Evolutionary conservation across 92 coral and sea anemone genomes (phyloP), one percentile per base, ranked within the genome.

Genomic region (Hydrozoanthus gracilis): DNA sequence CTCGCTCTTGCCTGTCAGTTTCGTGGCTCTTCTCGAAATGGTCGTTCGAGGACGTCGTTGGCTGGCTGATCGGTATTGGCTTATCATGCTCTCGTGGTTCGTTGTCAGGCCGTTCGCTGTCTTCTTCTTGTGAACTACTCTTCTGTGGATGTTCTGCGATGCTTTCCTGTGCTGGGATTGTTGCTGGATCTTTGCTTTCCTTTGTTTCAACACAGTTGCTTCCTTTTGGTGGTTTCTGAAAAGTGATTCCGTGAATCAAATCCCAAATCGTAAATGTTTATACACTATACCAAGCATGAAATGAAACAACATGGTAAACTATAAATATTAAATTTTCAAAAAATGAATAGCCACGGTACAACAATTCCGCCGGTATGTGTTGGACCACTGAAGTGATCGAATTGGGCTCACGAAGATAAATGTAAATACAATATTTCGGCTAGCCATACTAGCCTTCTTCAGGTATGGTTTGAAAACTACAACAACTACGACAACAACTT

Each of bases 181-280:
- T 51, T 62, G 75, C 15, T 7, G 56, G 27, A 50, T 65, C 85
- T 51, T 79, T 79, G 7, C 73, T 44, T n/a, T 78, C 83, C 16
- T 35, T 79, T 16, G 71, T 15, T 65, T 79, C 85, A 15, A 64
- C 85, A 80, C 44, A 8, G 16, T 39, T 65, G 46, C 50, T 50
- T 44, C 74, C 74, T 17, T 80, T 80, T 80, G 85, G 85, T 27
- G 73, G 46, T 80, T 65, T 80, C 85, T 80, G 83, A 45, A 15
- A 4, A 48, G 64, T 16, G 39, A 64, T 27, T 20, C 39, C 39
- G 39, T 27, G 39, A 27, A 27, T 27, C 39, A 27, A 27, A n/a
- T n/a, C n/a, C n/a, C n/a, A n/a, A n/a, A n/a, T n/a, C n/a, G n/a
- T n/a, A n/a, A n/a, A 27, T 27, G 39, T 27, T 27, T 27, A 27